phyloP scores from a whole-genome alignment of 2,113 vertebrate genomes.

The Thalassoma bifasciatum region DNA sequence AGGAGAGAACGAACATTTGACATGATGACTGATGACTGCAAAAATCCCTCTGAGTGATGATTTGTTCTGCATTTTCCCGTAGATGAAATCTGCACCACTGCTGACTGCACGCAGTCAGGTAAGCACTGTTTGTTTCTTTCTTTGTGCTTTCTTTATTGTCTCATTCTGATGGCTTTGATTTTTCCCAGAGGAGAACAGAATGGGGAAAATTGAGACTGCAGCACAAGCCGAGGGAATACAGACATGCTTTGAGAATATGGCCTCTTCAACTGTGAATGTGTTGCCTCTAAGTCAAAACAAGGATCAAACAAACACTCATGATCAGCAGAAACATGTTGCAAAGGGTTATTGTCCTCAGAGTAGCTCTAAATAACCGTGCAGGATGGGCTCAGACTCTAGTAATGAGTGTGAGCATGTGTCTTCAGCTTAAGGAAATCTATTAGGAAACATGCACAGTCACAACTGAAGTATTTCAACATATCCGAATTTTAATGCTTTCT shows the following conservation, averaged over 20 bases:
- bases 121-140: constrained; percentile 68
- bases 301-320: constrained; percentile 1
- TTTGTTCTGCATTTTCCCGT: constrained; percentile 70
- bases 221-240: constrained; percentile 33
- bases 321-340: constrained; percentile 3
- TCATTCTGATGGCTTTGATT: constrained; percentile 44
- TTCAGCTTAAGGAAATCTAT: constrained; percentile 9
- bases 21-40: constrained; percentile 41
- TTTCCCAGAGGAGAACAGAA: constrained; percentile 25
- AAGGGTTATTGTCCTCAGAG: not conserved
- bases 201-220: constrained; percentile 14
- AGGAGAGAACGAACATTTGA: constrained; percentile 11
- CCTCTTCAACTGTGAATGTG: constrained; percentile 29
- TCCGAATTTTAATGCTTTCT: not conserved
- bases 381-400: not conserved
- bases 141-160: constrained; percentile 29
- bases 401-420: constrained; percentile 3
- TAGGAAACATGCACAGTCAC: not conserved
- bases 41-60: constrained; percentile 40
- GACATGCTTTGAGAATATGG: constrained; percentile 32
- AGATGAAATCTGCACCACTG: constrained; percentile 93
- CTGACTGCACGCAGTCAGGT: constrained; percentile 95
- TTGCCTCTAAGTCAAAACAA: constrained; percentile 26
- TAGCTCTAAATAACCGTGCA: not conserved
- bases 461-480: constrained; percentile 13